Evolutionary conservation across 2,113 vertebrate genomes (phyloP), one percentile per base, ranked within the genome.

Genomic region (Hypanus sabinus): DNA sequence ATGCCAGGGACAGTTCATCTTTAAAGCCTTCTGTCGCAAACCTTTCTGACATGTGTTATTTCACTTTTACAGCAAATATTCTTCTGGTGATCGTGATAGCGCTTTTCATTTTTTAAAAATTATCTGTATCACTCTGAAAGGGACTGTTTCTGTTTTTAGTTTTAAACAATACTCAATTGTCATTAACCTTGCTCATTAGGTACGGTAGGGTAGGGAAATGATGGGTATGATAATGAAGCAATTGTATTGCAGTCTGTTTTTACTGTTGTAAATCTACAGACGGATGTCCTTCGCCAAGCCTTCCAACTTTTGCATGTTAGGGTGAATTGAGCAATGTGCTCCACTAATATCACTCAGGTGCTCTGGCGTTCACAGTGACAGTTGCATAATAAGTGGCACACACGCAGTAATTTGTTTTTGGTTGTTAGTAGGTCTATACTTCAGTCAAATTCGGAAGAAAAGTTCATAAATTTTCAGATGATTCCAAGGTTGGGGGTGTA

Each of bases 1-100:
- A 1, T 57, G 55, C 9, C 38, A 57, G 9, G 20, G 38, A 55
- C 80, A 79, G 2, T 79, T n/a, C n/a, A 14, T 36, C 76, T 65
- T 88, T 88, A n/a, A 88, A n/a, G 46, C 57, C 57, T 88, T 62
- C 12, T 33, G 60, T 88, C 57, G n/a, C 85, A 88, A 62, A 88
- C 14, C 3, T 33, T 88, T 65, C 30, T 33, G 33, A 90, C 85
- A 90, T 7, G 6, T 90, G 85, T 90, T 65, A 20, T 62, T 20
- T 65, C 30, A 36, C 85, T 88, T 73, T 62, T 65, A n/a, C 12
- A 8, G 18, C 16, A 68, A 65, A 33, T 90, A 90, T 65, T 36
- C 85, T 33, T 30, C 30, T 33, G 33, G 57, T 90, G 60, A 65
- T 79, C 0, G n/a, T 73, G 71, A 46, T 46, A 46, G 46, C 46